Evolutionary conservation across 2,888 invertebrate species (phyloP).

Genomic region (Drosophila acutilabella): DNA sequence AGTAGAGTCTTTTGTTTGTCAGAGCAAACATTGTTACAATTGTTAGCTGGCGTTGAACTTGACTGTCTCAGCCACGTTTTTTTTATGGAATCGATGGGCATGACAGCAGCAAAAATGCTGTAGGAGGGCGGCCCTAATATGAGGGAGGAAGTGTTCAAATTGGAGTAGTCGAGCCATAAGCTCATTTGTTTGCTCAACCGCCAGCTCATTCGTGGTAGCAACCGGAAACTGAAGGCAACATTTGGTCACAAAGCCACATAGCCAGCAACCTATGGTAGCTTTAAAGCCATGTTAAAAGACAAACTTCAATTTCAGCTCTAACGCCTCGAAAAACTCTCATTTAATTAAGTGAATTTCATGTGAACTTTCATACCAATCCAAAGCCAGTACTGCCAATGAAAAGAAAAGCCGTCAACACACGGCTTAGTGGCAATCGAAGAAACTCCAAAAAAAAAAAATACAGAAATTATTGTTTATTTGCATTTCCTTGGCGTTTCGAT

Average conservation of each 20-base stretch:
- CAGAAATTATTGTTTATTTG: slow-evolving; percentile 63
- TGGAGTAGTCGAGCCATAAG: slow-evolving; percentile 68
- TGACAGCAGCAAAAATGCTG: slow-evolving; percentile 55
- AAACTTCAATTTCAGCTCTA: slow-evolving; percentile 31
- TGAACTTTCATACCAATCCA: slow-evolving; percentile 33
- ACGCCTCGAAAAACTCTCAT: slow-evolving; percentile 41
- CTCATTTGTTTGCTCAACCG: slow-evolving; percentile 64
- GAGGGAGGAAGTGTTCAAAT: slow-evolving; percentile 77
- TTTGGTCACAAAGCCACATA: slow-evolving; percentile 41
- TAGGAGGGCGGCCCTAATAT: slow-evolving; percentile 62
- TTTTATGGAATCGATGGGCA: slow-evolving; percentile 73
- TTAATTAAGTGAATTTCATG: slow-evolving; percentile 61
- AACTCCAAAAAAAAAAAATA: neutral
- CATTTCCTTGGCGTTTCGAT: slow-evolving; percentile 54
- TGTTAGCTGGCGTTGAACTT: slow-evolving; percentile 76
- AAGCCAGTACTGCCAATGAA: slow-evolving; percentile 28
- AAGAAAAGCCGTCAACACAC: slow-evolving; percentile 35
- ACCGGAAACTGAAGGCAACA: slow-evolving; percentile 73
- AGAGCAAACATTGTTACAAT: slow-evolving; percentile 61
- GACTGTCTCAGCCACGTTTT: slow-evolving; percentile 70
- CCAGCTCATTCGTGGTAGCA: slow-evolving; percentile 25
- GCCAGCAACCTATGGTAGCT: neutral
- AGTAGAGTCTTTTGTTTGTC: slow-evolving; percentile 59
- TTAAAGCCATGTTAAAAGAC: slow-evolving; percentile 1
- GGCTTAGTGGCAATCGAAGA: slow-evolving; percentile 22